A percentile compares a stretch with the other conserved stretches of the same genome.
These are phyloP conservation scores for Gonioctena quinquepunctata DNA, from an alignment of 1,140 invertebrate species.

Conservation along the genomic window DNA sequence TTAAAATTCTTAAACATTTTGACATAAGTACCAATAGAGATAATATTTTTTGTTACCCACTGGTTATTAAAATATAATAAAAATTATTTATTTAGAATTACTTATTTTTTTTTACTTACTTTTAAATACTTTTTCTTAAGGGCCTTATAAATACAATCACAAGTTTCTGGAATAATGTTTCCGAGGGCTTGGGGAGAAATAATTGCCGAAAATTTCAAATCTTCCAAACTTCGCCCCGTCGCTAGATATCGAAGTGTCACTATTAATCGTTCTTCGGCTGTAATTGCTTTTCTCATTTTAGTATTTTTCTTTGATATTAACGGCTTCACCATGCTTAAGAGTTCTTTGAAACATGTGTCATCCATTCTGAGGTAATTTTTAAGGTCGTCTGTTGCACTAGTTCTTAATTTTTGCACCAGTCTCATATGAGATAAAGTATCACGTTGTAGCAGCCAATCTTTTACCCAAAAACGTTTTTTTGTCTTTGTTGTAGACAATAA, in stretches of 20 bases:
- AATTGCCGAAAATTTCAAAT: not conserved
- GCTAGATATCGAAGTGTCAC: conserved; percentile 8
- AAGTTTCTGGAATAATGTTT: not conserved
- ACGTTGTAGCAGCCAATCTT: conserved; percentile 18
- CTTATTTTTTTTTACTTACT: not conserved
- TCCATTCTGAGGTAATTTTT: conserved; percentile 23
- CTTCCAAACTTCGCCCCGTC: conserved; percentile 6
- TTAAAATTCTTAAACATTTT: no score
- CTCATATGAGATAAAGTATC: conserved; percentile 19
- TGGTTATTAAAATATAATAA: no score
- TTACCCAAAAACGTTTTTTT: conserved; percentile 24
- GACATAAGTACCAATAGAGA: no score
- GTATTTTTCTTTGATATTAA: conserved; percentile 18
- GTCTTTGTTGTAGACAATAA: no score
- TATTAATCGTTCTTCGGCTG: conserved; percentile 5
- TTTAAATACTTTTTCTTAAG: not conserved
- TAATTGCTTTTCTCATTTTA: conserved; percentile 15
- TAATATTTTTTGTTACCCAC: no score
- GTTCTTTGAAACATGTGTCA: conserved; percentile 4
- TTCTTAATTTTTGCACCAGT: conserved; percentile 14
- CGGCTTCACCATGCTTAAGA: conserved; percentile 14
- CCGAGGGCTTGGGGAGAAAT: not conserved
- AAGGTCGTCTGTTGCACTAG: conserved; percentile 10
- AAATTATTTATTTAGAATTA: no score
- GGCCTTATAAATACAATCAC: not conserved